Conservation (phyloP, 2,888 invertebrate genomes). For the Tuberolachnus salignus region DNA sequence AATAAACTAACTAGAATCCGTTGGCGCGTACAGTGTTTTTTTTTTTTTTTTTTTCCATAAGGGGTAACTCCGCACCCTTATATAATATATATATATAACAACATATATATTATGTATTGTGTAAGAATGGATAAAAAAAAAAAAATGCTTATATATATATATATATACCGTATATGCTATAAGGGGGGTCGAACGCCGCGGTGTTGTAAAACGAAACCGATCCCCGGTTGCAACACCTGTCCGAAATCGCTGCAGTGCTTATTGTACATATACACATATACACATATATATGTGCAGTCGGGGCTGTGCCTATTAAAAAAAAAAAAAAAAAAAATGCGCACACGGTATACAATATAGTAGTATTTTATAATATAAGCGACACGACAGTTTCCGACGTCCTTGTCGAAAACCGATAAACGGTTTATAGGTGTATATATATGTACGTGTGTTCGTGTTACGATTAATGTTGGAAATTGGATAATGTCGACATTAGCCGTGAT, state of each 20-base stretch:
- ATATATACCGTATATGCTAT: no score
- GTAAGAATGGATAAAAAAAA: background rate
- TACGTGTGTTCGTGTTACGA: no score
- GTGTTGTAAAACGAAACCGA: slow-evolving; percentile 55
- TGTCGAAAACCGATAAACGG: slow-evolving; percentile 38
- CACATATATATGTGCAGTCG: background rate
- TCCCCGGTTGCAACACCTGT: slow-evolving; percentile 43
- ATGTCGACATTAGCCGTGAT: no score
- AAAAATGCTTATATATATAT: no score
- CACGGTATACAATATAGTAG: background rate
- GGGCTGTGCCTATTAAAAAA: no score
- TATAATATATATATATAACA: background rate
- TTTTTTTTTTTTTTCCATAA: no score
- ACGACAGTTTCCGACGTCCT: slow-evolving; percentile 29
- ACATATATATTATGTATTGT: background rate
- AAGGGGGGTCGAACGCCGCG: background rate
- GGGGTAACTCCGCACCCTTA: slow-evolving; percentile 1
- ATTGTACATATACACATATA: background rate
- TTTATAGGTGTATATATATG: background rate
- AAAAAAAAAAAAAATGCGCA: no score
- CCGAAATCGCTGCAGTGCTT: background rate
- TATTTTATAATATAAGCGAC: background rate
- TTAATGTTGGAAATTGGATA: no score
- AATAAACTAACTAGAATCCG: slow-evolving; percentile 56
- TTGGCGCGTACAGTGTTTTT: slow-evolving; percentile 50